A percentile compares a stretch with the other conserved stretches of the same genome.
These are phyloP conservation scores for Lycorma delicatula DNA, from an alignment of 1,140 invertebrate species.

Conservation along the genomic window DNA sequence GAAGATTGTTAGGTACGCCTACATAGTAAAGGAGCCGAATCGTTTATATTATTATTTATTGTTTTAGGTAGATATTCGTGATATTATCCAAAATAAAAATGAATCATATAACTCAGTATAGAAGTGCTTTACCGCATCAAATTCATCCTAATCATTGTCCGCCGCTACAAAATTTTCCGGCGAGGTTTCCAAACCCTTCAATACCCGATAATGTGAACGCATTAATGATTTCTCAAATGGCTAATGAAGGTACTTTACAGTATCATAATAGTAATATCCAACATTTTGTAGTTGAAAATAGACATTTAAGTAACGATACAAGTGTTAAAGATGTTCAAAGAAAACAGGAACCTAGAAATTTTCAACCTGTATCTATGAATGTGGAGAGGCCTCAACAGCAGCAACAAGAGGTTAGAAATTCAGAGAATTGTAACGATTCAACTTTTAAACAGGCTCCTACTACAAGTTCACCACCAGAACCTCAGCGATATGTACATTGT, in stretches of 20 bases:
- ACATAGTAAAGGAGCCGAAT: too few relatives aligned
- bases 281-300: conserved; percentile 15
- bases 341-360: conserved; percentile 1
- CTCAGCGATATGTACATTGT: conserved; percentile 17
- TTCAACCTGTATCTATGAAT: conserved; percentile 6
- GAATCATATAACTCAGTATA: conserved; percentile 21
- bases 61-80: too few relatives aligned
- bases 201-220: conserved; percentile 15
- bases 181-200: conserved; percentile 18
- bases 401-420: conserved; percentile 2
- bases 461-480: conserved; percentile 3
- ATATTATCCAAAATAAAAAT: too few relatives aligned
- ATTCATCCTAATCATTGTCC: conserved; percentile 20
- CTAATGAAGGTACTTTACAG: conserved; percentile 11
- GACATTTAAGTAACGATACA: conserved; percentile 9
- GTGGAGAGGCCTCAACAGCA: conserved; percentile 6
- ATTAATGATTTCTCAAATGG: conserved; percentile 18
- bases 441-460: conserved; percentile 18
- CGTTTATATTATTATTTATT: too few relatives aligned
- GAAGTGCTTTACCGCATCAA: conserved; percentile 19
- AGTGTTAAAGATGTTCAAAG: conserved; percentile 3
- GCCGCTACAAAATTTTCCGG: conserved; percentile 20
- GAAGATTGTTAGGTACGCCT: too few relatives aligned
- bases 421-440: conserved; percentile 10
- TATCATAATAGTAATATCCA: conserved; percentile 18